phyloP scores from a whole-genome alignment of 2,888 invertebrate species.

The Dryomyza anilis region DNA sequence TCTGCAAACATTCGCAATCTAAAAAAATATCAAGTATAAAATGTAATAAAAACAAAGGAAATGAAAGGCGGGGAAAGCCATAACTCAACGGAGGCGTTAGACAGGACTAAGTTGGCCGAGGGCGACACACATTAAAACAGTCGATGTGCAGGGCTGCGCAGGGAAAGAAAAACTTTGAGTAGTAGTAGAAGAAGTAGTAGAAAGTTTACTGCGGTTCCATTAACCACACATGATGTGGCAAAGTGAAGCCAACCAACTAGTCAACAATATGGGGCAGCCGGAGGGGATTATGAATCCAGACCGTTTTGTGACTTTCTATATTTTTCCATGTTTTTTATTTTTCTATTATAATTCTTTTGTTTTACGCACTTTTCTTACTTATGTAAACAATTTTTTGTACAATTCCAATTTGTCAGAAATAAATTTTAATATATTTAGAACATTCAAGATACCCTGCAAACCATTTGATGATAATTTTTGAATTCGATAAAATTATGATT shows the following conservation, averaged over 20 bases:
- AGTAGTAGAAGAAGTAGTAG: neutral
- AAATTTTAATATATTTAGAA: too few species aligned
- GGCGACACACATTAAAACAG: neutral
- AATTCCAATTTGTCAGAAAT: too few species aligned
- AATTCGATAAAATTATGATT: too few species aligned
- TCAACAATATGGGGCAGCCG: neutral
- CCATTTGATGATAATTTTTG: too few species aligned
- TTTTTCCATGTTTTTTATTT: too few species aligned
- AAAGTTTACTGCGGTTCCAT: slow-evolving; percentile 18
- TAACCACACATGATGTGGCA: slow-evolving; percentile 32
- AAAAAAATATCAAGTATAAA: neutral
- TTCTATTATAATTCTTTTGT: too few species aligned
- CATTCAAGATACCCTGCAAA: too few species aligned
- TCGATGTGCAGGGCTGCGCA: neutral
- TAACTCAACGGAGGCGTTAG: too few species aligned
- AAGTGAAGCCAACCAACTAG: neutral
- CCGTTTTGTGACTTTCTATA: too few species aligned
- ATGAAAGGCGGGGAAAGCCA: neutral
- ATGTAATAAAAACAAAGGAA: neutral
- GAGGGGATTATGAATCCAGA: too few species aligned
- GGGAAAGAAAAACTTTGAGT: neutral
- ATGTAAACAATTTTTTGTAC: too few species aligned
- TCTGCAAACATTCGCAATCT: slow-evolving; percentile 26
- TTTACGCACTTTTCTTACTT: too few species aligned
- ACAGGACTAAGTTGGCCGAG: neutral